phyloP scores from a whole-genome alignment of 1,140 invertebrate species.

The Drosophila eugracilis region DNA sequence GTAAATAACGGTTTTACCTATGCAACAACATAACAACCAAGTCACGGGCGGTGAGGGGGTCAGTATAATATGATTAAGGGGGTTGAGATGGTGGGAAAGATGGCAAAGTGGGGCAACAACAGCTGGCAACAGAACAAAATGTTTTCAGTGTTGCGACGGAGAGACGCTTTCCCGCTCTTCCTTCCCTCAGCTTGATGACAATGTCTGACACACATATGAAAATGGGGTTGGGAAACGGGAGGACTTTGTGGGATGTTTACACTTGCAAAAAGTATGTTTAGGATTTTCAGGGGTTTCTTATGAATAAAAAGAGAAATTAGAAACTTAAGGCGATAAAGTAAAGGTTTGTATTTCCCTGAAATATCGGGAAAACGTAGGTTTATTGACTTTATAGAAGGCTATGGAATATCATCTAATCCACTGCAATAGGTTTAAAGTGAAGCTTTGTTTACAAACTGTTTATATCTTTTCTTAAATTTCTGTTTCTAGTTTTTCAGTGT shows the following conservation, averaged over 20 bases:
- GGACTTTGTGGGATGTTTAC: slow-evolving; percentile 8
- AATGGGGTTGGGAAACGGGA: not conserved
- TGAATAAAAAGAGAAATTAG: not conserved
- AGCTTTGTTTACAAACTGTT: too few relatives aligned
- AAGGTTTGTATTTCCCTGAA: too few relatives aligned
- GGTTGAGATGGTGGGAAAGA: slow-evolving; percentile 1
- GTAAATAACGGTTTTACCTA: slow-evolving; percentile 51
- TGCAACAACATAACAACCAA: slow-evolving; percentile 19
- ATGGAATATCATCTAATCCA: too few relatives aligned
- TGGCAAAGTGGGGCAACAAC: slow-evolving; percentile 33
- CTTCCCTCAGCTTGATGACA: slow-evolving; percentile 31
- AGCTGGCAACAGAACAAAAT: slow-evolving; percentile 52
- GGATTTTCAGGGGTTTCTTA: not conserved
- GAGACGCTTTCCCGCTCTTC: slow-evolving; percentile 9
- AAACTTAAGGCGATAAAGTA: too few relatives aligned
- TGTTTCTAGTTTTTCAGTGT: slow-evolving; percentile 13
- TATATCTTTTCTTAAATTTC: too few relatives aligned
- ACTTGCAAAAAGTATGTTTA: not conserved
- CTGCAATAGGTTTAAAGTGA: too few relatives aligned
- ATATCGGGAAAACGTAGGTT: too few relatives aligned
- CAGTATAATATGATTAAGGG: not conserved
- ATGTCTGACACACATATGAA: slow-evolving; percentile 54
- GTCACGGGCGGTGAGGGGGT: not conserved
- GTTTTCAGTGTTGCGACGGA: slow-evolving; percentile 29
- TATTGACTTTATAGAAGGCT: too few relatives aligned